Percentiles rank a stretch among this genome's conserved stretches.
phyloP scores from a whole-genome alignment of 2,888 invertebrate genomes.

The Synergus umbraculus region DNA sequence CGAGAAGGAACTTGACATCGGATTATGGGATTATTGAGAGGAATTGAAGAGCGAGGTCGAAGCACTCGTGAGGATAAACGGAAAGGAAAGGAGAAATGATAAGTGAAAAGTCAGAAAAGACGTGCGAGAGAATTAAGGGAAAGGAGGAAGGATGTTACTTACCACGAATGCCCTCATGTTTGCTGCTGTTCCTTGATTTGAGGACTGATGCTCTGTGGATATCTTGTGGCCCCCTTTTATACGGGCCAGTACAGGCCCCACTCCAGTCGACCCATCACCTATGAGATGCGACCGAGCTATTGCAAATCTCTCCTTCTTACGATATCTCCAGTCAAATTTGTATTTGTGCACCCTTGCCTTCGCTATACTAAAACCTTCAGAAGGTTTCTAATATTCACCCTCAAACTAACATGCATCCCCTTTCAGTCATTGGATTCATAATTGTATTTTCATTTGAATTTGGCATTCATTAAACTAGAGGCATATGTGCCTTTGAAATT shows the following conservation, averaged over 20 bases:
- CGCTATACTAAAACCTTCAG: slow-evolving; percentile 19
- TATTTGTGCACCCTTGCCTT: slow-evolving; percentile 47
- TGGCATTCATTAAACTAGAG: neutral
- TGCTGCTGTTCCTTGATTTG: slow-evolving; percentile 75
- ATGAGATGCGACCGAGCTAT: slow-evolving; percentile 73
- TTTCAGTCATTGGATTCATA: neutral
- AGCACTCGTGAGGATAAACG: slow-evolving; percentile 36
- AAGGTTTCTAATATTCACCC: slow-evolving; percentile 27
- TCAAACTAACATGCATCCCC: neutral
- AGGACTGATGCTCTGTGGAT: slow-evolving; percentile 76
- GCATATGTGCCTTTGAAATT: neutral
- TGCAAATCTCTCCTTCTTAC: slow-evolving; percentile 67
- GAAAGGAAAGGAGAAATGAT: slow-evolving; percentile 34
- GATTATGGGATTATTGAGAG: neutral
- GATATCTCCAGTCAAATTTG: slow-evolving; percentile 56
- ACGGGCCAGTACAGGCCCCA: slow-evolving; percentile 68
- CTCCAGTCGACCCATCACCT: slow-evolving; percentile 75
- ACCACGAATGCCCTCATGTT: slow-evolving; percentile 78
- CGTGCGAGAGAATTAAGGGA: slow-evolving; percentile 52
- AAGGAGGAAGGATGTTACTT: slow-evolving; percentile 66
- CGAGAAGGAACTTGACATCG: slow-evolving; percentile 4
- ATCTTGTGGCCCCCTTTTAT: slow-evolving; percentile 75
- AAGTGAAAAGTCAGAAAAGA: slow-evolving; percentile 30
- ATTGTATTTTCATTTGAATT: neutral
- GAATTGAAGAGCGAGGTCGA: slow-evolving; percentile 26